Base-by-base conservation (phyloP, 1,140 invertebrate genomes). In the Ectropis grisescens region DNA sequence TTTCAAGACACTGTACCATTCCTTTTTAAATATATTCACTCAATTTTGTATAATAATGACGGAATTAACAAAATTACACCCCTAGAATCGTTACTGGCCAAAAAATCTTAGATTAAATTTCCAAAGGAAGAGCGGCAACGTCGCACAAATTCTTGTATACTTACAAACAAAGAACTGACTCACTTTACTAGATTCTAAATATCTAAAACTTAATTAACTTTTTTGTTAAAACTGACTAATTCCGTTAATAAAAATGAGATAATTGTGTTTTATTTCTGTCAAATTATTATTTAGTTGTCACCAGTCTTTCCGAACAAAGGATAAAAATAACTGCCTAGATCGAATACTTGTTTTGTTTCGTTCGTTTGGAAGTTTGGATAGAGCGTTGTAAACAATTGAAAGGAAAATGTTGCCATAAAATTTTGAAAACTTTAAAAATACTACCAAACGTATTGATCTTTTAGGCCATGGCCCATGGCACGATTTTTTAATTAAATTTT, bases 1-100 rank as follows among this genome's bases (percentile, higher is more conserved):
- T 80, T 75, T 78, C 75, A 75, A 64, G 37, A 45, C 54, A 68
- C 52, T 65, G 42, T 36, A 64, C 43, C 70, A 75, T 74, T 46
- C 67, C 57, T 72, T 65, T 29, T 34, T 26, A 14, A 39, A 39
- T 39, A 33, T 37, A n/a, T 27, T 37, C 26, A 34, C 32, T 12
- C 11, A 27, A 33, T 23, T 11, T 32, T 12, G 7, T 15, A 11
- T 13, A 34, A 32, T 10, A 19, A 2, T 11, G 14, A 33, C 29
- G n/a, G 31, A 13, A 11, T n/a, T 5, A 10, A 1, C 13, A 35
- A 15, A 35, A 35, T 15, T 10, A 16, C 15, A 15, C 15, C 2
- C 15, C 12, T 2, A 22, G 6, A 13, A 1, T 37, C 9, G 12
- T 22, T 27, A 15, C 9, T 9, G 16, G 12, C 12, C n/a, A n/a